Base-by-base conservation (phyloP, 2,888 invertebrate genomes). In the Caenorhabditis macrosperma region DNA sequence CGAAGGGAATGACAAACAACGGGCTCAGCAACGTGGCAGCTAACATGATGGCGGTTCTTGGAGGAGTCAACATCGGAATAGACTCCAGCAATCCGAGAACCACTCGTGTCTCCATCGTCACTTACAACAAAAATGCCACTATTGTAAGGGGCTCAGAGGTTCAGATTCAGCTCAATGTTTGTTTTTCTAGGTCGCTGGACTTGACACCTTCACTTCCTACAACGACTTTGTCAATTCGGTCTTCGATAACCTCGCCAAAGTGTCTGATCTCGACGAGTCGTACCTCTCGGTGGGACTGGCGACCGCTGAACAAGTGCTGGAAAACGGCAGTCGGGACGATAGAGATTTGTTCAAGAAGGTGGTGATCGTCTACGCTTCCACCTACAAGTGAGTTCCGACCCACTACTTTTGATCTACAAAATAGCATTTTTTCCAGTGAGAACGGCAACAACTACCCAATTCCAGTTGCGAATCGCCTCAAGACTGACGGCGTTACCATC, bases 401-500 rank as follows among this genome's bases (percentile, higher is more conserved):
- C 15, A 22, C 7, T 67, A 6, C 41, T 46, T 26, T 9, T 30
- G 24, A 15, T 24, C 9, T 24, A 1, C 6, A 2, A 54, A 26
- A 3, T 24, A 44, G 48, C 7, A 50, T 15, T 15, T 2, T 24
- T 41, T 66, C 30, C 67, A 46, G 59, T 2, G 54, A 35, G 20
- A 15, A n/a, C 7, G 79, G 79, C 15, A 33, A 33, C 33, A 33
- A 33, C 33, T 69, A 80, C 26, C 71, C 76, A 12, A 4, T 46
- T 2, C 63, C 66, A 24, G 20, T 59, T 12, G 77, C 81, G 0
- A 41, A 55, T 10, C 59, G 66, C 4, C 33, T 81, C 38, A 81
- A 68, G 24, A 26, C 60, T n/a, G 30, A 28, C 33, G 81, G 78
- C 24, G 61, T 64, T 24, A 44, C n/a, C 12, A 67, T 81, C 30